phyloP scores from a whole-genome alignment of 2,888 invertebrate species.

The Diaprepes abbreviatus region DNA sequence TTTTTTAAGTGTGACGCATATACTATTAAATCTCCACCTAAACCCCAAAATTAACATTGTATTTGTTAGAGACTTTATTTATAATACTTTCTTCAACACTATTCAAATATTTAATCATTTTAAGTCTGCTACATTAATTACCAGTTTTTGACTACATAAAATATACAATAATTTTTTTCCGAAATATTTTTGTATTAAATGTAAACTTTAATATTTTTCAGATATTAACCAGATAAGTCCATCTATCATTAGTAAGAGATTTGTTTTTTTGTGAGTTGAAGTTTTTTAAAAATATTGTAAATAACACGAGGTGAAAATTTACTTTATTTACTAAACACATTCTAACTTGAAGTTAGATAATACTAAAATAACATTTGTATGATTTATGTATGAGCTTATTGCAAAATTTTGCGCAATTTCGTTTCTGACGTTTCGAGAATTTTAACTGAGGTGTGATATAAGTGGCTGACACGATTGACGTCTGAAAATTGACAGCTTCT shows the following conservation, averaged over 20 bases:
- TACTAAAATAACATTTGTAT: no score
- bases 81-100: background rate
- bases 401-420: no score
- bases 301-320: background rate
- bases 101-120: background rate
- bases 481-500: no score
- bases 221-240: constrained; percentile 5
- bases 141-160: background rate
- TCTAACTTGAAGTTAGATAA: no score
- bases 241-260: background rate
- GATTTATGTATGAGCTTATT: no score
- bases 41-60: no score
- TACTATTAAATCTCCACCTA: no score
- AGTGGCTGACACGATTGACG: no score
- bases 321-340: constrained; percentile 4
- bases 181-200: background rate
- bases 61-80: background rate
- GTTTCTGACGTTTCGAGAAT: no score
- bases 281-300: background rate
- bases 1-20: no score
- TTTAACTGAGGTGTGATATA: no score
- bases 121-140: background rate
- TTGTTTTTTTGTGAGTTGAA: background rate
- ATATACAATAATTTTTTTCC: background rate
- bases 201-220: constrained; percentile 2